Evolutionary conservation across 2,113 vertebrate species (phyloP).

Genomic region (Genyomyrus donnyi): DNA sequence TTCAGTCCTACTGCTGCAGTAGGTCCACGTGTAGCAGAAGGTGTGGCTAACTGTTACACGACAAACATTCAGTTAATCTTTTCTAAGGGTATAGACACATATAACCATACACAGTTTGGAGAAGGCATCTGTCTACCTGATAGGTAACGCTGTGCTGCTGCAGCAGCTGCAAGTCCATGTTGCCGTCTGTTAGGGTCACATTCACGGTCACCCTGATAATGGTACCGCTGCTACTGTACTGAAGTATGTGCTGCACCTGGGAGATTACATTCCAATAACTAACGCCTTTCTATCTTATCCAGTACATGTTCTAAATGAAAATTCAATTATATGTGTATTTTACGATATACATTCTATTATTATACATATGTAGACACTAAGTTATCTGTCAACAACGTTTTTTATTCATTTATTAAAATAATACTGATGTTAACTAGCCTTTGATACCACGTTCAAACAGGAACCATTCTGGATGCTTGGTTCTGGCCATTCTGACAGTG

Average conservation of each 20-base stretch:
- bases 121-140: constrained; percentile 42
- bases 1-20: constrained; percentile 40
- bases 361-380: neutral
- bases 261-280: neutral
- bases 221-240: constrained; percentile 50
- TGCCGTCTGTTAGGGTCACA: constrained; percentile 30
- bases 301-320: neutral
- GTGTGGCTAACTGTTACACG: constrained; percentile 39
- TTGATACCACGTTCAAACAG: constrained; percentile 53
- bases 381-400: neutral
- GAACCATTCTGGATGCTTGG: constrained; percentile 40
- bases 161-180: constrained; percentile 28
- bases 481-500: constrained; percentile 42
- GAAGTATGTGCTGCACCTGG: constrained; percentile 56
- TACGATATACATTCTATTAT: neutral
- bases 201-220: constrained; percentile 35
- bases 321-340: neutral
- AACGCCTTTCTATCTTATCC: neutral
- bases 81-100: neutral
- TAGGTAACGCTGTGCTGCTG: constrained; percentile 52
- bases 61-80: neutral
- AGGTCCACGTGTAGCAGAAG: constrained; percentile 15
- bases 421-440: constrained; percentile 37
- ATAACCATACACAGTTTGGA: neutral
- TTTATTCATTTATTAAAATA: neutral